Evolutionary conservation across 2,888 invertebrate species (phyloP).

Genomic region (Orchesellides sinensis): DNA sequence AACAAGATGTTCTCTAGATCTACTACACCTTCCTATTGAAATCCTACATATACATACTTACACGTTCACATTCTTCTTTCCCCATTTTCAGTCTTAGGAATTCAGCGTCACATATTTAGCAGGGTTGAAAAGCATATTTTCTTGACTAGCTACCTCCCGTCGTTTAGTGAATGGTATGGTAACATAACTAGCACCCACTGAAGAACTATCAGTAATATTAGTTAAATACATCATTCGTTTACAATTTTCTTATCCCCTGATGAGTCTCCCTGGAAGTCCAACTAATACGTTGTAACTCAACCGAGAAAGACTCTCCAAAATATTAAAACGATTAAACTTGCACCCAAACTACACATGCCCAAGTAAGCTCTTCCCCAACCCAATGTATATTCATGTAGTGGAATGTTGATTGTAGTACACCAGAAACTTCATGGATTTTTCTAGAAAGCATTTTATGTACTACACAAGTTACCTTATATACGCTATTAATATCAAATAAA

Average conservation of each 20-base stretch:
- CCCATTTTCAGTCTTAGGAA: no score
- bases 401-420: no score
- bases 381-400: no score
- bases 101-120: not conserved
- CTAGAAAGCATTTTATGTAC: not conserved
- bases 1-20: no score
- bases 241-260: slow-evolving; percentile 50
- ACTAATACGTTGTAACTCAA: not conserved
- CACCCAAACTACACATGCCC: not conserved
- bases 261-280: slow-evolving; percentile 23
- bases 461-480: no score
- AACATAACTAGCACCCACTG: slow-evolving; percentile 62
- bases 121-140: not conserved
- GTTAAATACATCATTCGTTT: slow-evolving; percentile 34
- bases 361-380: not conserved
- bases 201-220: slow-evolving; percentile 43
- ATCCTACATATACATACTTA: not conserved
- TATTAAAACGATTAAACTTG: not conserved
- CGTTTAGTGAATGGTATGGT: slow-evolving; percentile 54
- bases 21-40: no score
- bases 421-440: no score
- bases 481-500: no score
- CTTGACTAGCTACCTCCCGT: slow-evolving; percentile 54
- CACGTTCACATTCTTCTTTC: not conserved
- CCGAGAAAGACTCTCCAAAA: not conserved